These are phyloP conservation scores for Hemithea aestivaria DNA, from an alignment of 2,888 invertebrate genomes.

Conservation along the genomic window DNA sequence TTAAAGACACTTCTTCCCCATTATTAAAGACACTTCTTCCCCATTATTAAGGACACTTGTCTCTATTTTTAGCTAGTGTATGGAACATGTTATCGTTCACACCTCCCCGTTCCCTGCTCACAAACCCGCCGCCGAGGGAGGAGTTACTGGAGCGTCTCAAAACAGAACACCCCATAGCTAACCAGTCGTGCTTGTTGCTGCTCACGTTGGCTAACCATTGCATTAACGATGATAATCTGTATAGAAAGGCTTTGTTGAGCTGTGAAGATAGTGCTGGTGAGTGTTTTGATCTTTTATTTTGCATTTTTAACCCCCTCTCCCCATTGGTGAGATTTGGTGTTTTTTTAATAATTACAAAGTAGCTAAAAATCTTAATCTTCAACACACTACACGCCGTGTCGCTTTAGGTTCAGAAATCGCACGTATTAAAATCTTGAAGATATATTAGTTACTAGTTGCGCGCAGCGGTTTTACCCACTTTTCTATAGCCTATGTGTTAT, in stretches of 20 bases:
- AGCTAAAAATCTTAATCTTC: no score
- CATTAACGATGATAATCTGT: constrained; percentile 88
- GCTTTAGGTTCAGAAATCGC: no score
- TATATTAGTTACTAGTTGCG: no score
- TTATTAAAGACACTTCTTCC: no score
- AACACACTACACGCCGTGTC: no score
- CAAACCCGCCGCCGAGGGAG: constrained; percentile 51
- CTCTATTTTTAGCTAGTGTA: constrained; percentile 77
- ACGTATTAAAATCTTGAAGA: no score
- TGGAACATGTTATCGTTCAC: constrained; percentile 89
- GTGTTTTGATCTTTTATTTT: constrained; percentile 45
- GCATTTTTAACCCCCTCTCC: no score
- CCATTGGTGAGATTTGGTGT: no score
- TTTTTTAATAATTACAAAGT: no score
- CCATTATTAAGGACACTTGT: neutral
- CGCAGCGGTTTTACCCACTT: no score
- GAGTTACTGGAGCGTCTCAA: constrained; percentile 72
- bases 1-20: no score
- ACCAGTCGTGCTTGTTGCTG: constrained; percentile 92
- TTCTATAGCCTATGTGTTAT: no score
- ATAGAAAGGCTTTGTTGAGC: constrained; percentile 89
- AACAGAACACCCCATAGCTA: constrained; percentile 87
- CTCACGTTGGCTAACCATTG: constrained; percentile 95
- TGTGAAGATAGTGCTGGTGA: constrained; percentile 90
- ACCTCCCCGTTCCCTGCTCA: constrained; percentile 57